A percentile compares a stretch with the other conserved stretches of the same genome.
phyloP scores from a whole-genome alignment of 2,888 invertebrate genomes.

The Rhorus exstirpatorius region DNA sequence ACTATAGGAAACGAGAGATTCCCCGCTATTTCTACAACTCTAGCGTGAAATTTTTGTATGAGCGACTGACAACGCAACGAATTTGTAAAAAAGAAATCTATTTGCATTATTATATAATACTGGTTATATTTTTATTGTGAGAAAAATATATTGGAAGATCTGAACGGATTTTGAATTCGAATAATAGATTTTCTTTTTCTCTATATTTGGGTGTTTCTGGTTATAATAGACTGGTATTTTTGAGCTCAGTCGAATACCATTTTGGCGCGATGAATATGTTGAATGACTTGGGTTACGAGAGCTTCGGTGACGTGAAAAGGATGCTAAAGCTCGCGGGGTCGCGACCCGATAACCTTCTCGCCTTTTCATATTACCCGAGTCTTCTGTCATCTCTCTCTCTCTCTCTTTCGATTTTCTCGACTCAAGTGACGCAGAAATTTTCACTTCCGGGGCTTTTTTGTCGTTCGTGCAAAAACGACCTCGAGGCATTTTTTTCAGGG shows the following conservation, averaged over 20 bases:
- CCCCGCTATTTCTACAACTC: too few species aligned
- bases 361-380: conserved; percentile 38
- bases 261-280: conserved; percentile 11
- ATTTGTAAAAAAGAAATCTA: not conserved
- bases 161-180: too few species aligned
- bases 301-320: conserved; percentile 40
- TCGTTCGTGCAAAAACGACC: conserved; percentile 39
- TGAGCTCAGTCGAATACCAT: conserved; percentile 6
- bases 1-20: too few species aligned
- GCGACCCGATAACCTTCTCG: conserved; percentile 66
- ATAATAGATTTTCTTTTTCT: not conserved
- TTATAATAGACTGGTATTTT: conserved; percentile 6
- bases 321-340: conserved; percentile 48
- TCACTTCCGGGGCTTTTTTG: conserved; percentile 26
- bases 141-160: too few species aligned
- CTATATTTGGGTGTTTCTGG: not conserved
- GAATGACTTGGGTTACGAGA: conserved; percentile 24
- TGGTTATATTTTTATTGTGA: too few species aligned
- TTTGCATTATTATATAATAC: not conserved
- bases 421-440: conserved; percentile 24
- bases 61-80: not conserved
- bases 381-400: conserved; percentile 39
- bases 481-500: conserved; percentile 22
- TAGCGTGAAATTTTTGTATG: too few species aligned
- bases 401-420: conserved; percentile 40